These are phyloP conservation scores for Lophius americanus DNA, from an alignment of 2,797 vertebrate species.

Conservation along the genomic window DNA sequence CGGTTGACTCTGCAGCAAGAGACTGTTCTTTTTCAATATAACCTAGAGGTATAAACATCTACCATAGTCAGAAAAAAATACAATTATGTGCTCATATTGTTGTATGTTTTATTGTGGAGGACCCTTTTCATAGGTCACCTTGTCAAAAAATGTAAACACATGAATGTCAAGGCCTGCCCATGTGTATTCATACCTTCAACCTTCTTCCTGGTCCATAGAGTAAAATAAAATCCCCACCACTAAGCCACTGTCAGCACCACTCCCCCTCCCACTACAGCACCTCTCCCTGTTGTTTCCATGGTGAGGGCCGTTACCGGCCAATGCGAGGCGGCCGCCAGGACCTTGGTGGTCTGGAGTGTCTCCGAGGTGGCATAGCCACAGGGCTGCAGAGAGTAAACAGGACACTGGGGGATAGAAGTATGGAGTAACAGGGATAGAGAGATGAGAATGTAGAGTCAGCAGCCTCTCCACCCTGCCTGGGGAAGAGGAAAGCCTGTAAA, in stretches of 20 bases:
- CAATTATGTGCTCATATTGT: conserved; percentile 27
- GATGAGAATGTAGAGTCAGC: conserved; percentile 81
- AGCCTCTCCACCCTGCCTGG: conserved; percentile 59
- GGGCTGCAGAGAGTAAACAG: conserved; percentile 77
- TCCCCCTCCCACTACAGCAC: conserved; percentile 65
- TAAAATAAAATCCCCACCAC: conserved; percentile 66
- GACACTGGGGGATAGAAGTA: conserved; percentile 73
- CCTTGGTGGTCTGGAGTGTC: conserved; percentile 81
- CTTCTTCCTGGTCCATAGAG: conserved; percentile 34
- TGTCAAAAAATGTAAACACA: conserved; percentile 45
- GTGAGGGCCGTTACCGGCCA: conserved; percentile 49
- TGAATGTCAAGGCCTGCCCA: conserved; percentile 59
- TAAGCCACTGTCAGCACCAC: conserved; percentile 64
- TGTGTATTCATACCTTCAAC: conserved; percentile 70
- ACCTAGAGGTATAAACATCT: conserved; percentile 22
- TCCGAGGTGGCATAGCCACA: conserved; percentile 79
- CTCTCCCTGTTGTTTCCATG: conserved; percentile 64
- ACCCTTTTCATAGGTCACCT: conserved; percentile 41
- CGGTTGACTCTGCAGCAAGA: conserved; percentile 52
- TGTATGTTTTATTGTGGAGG: conserved; percentile 20
- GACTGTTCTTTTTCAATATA: conserved; percentile 37
- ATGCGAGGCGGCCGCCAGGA: conserved; percentile 56
- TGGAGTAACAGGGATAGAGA: conserved; percentile 68
- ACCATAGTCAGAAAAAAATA: conserved; percentile 13
- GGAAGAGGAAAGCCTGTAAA: conserved; percentile 79